phyloP scores from a whole-genome alignment of 2,797 vertebrate genomes.

The Eurystomus glaucurus region DNA sequence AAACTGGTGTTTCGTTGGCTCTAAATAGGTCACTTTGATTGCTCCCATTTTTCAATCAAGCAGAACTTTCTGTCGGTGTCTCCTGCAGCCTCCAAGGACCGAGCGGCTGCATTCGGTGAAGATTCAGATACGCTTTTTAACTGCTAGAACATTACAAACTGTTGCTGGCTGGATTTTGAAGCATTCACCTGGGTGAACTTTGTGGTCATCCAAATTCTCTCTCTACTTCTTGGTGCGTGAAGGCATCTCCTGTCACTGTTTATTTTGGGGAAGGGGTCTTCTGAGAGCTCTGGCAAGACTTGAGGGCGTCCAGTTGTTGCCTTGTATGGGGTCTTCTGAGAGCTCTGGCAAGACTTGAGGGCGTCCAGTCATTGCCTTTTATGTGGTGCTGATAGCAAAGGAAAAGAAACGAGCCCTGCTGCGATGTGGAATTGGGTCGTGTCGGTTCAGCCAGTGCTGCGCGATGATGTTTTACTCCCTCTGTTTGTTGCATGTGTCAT shows the following conservation, averaged over 20 bases:
- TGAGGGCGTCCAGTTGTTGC: rapidly evolving
- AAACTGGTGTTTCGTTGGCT: neutral
- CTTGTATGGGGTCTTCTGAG: neutral
- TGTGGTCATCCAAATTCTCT: neutral
- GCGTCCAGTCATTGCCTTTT: rapidly evolving
- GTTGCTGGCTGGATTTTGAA: neutral
- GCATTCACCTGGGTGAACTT: neutral
- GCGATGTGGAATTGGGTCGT: neutral
- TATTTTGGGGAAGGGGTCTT: neutral
- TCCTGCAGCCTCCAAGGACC: neutral
- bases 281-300: neutral
- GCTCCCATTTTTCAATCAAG: neutral
- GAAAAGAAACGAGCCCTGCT: neutral
- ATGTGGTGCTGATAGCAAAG: neutral
- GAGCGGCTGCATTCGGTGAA: neutral
- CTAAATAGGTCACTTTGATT: neutral
- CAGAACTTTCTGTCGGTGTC: neutral
- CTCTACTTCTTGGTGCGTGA: neutral
- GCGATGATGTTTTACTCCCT: neutral
- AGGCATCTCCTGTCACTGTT: neutral
- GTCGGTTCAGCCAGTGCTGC: neutral
- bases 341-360: neutral
- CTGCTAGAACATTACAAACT: neutral
- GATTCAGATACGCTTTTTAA: rapidly evolving
- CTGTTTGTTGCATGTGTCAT: constrained; percentile 69